Conservation (phyloP, 53 echinoderm and acorn worm species). For the Luidia sarsii region DNA sequence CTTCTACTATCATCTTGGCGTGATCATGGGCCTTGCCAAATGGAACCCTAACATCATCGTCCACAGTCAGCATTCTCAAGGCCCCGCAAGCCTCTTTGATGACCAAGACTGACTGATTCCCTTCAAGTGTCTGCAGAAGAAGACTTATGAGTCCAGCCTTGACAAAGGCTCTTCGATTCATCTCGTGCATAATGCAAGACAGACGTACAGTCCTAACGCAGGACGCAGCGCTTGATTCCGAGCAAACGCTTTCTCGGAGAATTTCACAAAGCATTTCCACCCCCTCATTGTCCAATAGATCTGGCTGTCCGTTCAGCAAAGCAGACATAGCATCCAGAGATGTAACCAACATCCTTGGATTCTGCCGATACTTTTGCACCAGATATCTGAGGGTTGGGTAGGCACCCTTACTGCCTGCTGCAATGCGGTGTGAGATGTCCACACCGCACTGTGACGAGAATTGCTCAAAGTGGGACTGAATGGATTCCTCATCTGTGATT, state of each 20-base stretch:
- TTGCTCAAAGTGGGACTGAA: slow-evolving; percentile 48
- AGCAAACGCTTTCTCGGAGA: slow-evolving; percentile 6
- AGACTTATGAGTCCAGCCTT: slow-evolving; percentile 63
- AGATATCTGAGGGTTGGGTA: slow-evolving; percentile 75
- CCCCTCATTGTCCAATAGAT: slow-evolving; percentile 68
- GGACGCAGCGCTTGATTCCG: slow-evolving; percentile 13
- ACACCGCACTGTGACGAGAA: slow-evolving; percentile 75
- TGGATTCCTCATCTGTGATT: slow-evolving; percentile 46
- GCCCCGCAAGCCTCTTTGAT: slow-evolving; percentile 74
- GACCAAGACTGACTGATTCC: slow-evolving; percentile 30
- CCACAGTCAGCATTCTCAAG: slow-evolving; percentile 68
- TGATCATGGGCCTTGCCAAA: slow-evolving; percentile 99
- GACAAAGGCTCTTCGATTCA: slow-evolving; percentile 81
- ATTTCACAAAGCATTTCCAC: slow-evolving; percentile 59
- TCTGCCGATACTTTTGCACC: slow-evolving; percentile 49
- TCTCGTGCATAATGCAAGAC: slow-evolving; percentile 92
- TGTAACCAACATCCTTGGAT: slow-evolving; percentile 31
- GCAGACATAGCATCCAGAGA: slow-evolving; percentile 59
- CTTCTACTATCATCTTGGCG: slow-evolving; percentile 93
- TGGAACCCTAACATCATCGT: slow-evolving; percentile 92
- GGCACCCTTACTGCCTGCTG: slow-evolving; percentile 82
- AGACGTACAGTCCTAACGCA: slow-evolving; percentile 63
- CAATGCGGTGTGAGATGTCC: slow-evolving; percentile 75
- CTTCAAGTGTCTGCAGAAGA: slow-evolving; percentile 58
- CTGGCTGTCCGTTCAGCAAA: slow-evolving; percentile 92